Conservation (phyloP, 2,797 vertebrate genomes). For the Bradypodion ventrale region DNA sequence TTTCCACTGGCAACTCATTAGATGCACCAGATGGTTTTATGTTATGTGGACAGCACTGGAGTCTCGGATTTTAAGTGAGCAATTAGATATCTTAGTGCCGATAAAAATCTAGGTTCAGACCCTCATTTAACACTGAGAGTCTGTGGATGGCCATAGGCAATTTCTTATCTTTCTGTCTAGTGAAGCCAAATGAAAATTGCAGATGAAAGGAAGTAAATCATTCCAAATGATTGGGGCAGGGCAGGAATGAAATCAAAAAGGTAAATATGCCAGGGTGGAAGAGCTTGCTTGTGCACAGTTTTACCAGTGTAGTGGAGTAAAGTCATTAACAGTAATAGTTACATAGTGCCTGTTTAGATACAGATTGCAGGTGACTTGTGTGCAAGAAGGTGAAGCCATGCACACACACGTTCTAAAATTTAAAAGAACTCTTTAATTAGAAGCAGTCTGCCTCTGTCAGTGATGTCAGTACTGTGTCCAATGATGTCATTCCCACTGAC, state of each 20-base stretch:
- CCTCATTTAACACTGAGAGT: neutral
- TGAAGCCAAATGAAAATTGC: conserved; percentile 2
- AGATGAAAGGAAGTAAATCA: neutral
- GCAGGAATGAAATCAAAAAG: neutral
- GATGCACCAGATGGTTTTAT: conserved; percentile 36
- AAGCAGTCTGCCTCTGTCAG: no score
- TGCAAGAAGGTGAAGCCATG: no score
- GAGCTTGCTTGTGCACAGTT: no score
- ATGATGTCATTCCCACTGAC: no score
- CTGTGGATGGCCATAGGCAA: neutral
- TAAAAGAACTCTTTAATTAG: no score
- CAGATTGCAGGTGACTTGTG: no score
- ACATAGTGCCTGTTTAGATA: neutral
- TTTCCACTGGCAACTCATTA: conserved; percentile 51
- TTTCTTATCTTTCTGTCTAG: neutral
- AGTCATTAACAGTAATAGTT: no score
- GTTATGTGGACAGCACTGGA: conserved; percentile 36
- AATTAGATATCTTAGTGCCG: conserved; percentile 17
- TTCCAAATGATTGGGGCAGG: neutral
- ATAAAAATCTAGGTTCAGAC: conserved; percentile 6
- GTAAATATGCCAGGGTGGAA: neutral
- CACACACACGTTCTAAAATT: no score
- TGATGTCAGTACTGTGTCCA: no score
- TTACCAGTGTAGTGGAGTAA: no score
- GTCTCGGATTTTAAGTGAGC: conserved; percentile 43